Evolutionary conservation across 2,797 vertebrate genomes (phyloP), one percentile per base, ranked within the genome.

Genomic region (Calcarius lapponicus): DNA sequence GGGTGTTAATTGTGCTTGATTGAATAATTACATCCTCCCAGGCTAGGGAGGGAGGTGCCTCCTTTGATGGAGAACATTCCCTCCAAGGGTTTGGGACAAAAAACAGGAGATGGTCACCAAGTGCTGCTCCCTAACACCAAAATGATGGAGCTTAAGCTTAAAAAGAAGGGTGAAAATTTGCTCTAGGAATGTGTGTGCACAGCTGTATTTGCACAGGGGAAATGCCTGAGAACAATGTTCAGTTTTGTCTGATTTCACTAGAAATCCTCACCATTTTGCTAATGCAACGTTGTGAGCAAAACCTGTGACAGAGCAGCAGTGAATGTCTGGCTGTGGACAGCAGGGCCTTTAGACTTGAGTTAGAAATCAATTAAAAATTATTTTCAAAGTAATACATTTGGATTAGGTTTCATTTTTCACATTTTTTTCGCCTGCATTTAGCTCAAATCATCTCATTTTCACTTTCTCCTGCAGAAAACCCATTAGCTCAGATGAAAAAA

Each of bases 181-280:
- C 13, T 78, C 12, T 45, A 19, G 60, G 31, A 14, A 36, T 60
- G 16, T 26, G 4, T 54, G 47, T 12, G 16, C 16, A 26, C 14
- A 9, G 17, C 22, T 73, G 51, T 9, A 36, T 50, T 43, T 60
- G 28, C 13, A 53, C 31, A 13, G 19, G 28, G 26, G 20, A 93
- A 51, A 57, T 7, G 8, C 21, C 17, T 18, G n/a, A 7, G 31
- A 61, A 17, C 1, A 0, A 11, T 3, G 7, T 1, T 62, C 3
- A 26, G 3, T 42, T 86, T 73, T 45, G 19, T 43, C 40, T 12
- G 4, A 1, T 79, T 75, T 79, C 61, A 32, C 48, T 22, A 32
- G 56, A 75, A 80, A 72, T 47, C 36, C 6, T 64, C 86, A 19
- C 10, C 6, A 26, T 45, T 92, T 73, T 69, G 11, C 24, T 62